phyloP scores from a whole-genome alignment of 2,888 invertebrate species.

The Xestia ashworthii region DNA sequence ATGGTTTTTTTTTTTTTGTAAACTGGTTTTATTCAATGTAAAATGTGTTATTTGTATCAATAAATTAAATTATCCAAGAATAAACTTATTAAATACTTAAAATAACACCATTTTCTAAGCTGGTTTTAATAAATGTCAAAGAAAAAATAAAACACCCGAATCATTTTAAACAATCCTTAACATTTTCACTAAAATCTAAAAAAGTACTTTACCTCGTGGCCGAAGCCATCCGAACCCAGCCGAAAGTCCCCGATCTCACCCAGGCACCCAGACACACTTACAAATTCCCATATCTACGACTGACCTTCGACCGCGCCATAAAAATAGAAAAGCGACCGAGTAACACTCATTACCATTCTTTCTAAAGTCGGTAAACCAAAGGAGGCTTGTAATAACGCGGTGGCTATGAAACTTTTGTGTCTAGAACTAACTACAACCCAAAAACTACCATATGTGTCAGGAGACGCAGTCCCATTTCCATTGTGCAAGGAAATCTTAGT shows the following conservation, averaged over 20 bases:
- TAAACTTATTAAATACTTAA: too few species aligned
- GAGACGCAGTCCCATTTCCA: neutral
- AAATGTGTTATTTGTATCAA: too few species aligned
- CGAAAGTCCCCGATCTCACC: neutral
- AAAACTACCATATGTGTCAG: neutral
- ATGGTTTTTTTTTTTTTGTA: too few species aligned
- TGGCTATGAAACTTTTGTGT: constrained; percentile 52
- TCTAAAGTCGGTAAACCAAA: constrained; percentile 59
- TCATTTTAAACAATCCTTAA: neutral
- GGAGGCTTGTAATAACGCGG: constrained; percentile 56
- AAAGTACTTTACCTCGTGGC: neutral
- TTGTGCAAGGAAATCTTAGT: neutral
- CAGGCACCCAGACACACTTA: constrained; percentile 18
- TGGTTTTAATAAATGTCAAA: neutral
- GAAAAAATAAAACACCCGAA: neutral
- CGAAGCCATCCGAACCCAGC: neutral
- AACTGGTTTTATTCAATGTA: too few species aligned
- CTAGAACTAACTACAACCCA: neutral
- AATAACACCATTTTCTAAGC: too few species aligned
- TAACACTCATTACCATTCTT: constrained; percentile 54
- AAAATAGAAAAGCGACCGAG: constrained; percentile 44
- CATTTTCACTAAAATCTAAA: neutral
- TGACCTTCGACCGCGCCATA: constrained; percentile 47
- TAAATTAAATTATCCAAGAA: too few species aligned
- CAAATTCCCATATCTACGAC: neutral